Evolutionary conservation across 1,140 invertebrate species (phyloP).

Genomic region (Drosophila kohkoa): DNA sequence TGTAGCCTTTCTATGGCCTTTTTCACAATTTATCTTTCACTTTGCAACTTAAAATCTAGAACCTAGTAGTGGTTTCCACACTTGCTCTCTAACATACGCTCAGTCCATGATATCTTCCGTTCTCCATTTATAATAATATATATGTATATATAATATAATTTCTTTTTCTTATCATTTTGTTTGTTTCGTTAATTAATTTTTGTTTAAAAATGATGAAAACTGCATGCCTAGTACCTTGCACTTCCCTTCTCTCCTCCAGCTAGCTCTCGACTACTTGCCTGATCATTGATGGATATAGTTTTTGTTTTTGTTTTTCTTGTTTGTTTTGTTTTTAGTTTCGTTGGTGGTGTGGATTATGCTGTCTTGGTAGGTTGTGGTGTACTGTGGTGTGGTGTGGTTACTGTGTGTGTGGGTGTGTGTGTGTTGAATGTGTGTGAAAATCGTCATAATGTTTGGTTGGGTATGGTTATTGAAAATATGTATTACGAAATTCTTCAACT

Average conservation of each 20-base stretch:
- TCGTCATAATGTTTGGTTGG: conserved; percentile 22
- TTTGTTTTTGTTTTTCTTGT: too few relatives aligned
- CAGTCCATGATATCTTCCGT: conserved; percentile 77
- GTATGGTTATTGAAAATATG: conserved; percentile 53
- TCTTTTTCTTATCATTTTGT: conserved; percentile 6
- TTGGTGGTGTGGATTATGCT: conserved; percentile 81
- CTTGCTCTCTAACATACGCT: conserved; percentile 68
- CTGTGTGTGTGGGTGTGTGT: too few relatives aligned
- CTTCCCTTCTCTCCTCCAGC: conserved; percentile 24
- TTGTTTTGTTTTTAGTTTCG: conserved; percentile 18
- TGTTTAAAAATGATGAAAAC: conserved; percentile 74
- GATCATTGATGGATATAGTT: conserved; percentile 42
- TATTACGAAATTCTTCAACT: conserved; percentile 55
- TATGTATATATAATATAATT: conserved; percentile 47
- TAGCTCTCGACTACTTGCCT: conserved; percentile 35
- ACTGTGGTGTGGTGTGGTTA: too few relatives aligned
- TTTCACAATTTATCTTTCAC: conserved; percentile 59
- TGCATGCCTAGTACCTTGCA: conserved; percentile 52
- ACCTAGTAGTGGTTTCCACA: conserved; percentile 69
- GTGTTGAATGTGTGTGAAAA: conserved; percentile 11
- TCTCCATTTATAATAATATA: conserved; percentile 40
- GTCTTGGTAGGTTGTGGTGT: conserved; percentile 71
- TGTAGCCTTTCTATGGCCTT: conserved; percentile 48
- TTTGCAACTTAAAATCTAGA: conserved; percentile 72
- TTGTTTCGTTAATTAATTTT: conserved; percentile 52